Conservation (phyloP, 2,888 invertebrate species). For the Mythimna albipuncta region DNA sequence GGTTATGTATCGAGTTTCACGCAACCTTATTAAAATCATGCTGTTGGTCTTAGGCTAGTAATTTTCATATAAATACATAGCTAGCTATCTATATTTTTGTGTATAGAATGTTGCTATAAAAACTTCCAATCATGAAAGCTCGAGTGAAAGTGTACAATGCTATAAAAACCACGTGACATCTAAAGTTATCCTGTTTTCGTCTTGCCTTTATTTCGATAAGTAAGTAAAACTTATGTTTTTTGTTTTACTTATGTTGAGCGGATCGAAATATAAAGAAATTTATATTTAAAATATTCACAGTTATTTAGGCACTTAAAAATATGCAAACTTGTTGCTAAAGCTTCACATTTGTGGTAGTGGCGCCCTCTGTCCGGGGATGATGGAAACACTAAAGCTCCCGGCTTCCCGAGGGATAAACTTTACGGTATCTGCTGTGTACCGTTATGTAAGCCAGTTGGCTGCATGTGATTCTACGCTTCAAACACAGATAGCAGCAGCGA, state of each 20-base stretch:
- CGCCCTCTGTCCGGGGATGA: constrained; percentile 47
- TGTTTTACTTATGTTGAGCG: not conserved
- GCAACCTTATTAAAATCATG: too few relatives aligned
- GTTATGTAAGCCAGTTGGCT: not conserved
- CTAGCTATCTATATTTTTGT: too few relatives aligned
- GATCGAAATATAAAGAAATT: too few relatives aligned
- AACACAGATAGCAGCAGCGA: constrained; percentile 54
- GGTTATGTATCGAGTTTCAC: not conserved
- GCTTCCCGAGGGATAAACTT: constrained; percentile 34
- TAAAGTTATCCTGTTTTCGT: not conserved
- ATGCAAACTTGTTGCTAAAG: not conserved
- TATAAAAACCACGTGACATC: not conserved
- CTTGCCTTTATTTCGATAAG: not conserved
- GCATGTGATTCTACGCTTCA: constrained; percentile 20
- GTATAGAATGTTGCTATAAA: constrained; percentile 8
- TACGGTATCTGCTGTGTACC: not conserved
- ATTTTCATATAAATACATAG: too few relatives aligned
- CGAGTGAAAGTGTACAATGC: not conserved
- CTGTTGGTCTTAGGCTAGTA: too few relatives aligned
- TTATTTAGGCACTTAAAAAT: too few relatives aligned
- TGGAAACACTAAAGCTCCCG: constrained; percentile 44
- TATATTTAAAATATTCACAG: not conserved
- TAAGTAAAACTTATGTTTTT: not conserved
- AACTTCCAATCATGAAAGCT: not conserved
- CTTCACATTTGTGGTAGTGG: not conserved